Percentiles rank a stretch among this genome's conserved stretches.
These are phyloP conservation scores for Chaetorhynchus papuensis DNA, from an alignment of 2,113 vertebrate species.

Conservation along the genomic window DNA sequence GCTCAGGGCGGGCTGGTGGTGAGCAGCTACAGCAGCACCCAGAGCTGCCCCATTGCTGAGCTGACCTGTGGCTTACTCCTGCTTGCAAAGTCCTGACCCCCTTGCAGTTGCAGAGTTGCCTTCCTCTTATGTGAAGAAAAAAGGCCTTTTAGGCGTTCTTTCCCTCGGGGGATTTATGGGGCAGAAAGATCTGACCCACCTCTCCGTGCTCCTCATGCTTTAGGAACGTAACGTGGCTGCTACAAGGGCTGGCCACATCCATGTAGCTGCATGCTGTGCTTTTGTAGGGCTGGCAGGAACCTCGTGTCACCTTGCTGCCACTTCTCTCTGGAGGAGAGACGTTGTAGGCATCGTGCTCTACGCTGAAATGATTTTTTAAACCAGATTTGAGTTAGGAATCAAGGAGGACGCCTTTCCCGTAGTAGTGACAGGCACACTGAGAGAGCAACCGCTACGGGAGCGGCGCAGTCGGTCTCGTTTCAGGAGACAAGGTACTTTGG, in stretches of 20 bases:
- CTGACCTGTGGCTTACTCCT: background rate
- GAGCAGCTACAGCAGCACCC: background rate
- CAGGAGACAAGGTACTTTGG: background rate
- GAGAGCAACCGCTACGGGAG: background rate
- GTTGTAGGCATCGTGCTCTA: background rate
- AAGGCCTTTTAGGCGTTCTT: background rate
- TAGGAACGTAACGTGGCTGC: rapidly evolving
- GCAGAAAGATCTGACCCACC: background rate
- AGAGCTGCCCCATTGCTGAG: rapidly evolving
- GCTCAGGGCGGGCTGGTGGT: background rate
- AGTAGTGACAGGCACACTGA: background rate
- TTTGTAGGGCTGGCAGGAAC: background rate
- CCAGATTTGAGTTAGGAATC: background rate
- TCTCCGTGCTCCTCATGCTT: rapidly evolving
- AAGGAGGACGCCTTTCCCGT: background rate
- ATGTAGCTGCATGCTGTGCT: rapidly evolving
- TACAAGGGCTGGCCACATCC: rapidly evolving
- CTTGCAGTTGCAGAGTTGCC: background rate
- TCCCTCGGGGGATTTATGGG: background rate
- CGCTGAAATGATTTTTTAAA: background rate
- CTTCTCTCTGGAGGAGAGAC: background rate
- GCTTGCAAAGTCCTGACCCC: background rate
- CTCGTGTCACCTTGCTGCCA: background rate
- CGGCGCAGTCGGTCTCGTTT: background rate
- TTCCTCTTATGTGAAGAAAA: background rate